phyloP scores from a whole-genome alignment of 2,888 invertebrate genomes.

The Caenorhabditis angaria region DNA sequence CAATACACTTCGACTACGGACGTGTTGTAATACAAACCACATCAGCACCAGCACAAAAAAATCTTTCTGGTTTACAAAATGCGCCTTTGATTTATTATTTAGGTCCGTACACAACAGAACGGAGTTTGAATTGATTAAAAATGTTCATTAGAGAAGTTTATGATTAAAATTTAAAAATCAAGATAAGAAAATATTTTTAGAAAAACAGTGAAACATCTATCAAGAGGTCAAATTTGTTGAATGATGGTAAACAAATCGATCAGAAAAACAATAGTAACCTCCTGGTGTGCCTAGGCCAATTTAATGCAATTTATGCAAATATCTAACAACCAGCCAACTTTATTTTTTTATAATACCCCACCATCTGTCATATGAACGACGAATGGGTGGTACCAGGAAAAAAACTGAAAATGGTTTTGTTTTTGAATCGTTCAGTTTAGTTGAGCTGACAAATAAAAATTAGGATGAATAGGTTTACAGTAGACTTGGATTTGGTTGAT shows the following conservation, averaged over 20 bases:
- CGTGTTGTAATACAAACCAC: not conserved
- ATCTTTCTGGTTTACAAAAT: not conserved
- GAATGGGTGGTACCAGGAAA: not conserved
- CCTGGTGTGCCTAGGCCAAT: not conserved
- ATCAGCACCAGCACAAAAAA: no score
- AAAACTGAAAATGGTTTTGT: not conserved
- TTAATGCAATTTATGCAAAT: not conserved
- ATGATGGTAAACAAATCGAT: not conserved
- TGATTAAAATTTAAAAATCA: no score
- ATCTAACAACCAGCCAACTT: not conserved
- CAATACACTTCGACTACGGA: slow-evolving; percentile 2
- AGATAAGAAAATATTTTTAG: no score
- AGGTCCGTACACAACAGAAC: no score
- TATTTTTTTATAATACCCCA: no score
- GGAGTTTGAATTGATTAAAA: no score
- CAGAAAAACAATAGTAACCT: not conserved
- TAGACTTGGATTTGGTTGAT: no score
- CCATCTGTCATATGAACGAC: not conserved
- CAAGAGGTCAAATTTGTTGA: not conserved
- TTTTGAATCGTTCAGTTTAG: no score
- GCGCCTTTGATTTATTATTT: not conserved
- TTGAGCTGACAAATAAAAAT: no score
- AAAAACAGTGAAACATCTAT: no score
- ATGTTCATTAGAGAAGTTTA: no score
- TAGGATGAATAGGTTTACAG: no score